Evolutionary conservation across 2,888 invertebrate species (phyloP).

Genomic region (Seladonia tumulorum): DNA sequence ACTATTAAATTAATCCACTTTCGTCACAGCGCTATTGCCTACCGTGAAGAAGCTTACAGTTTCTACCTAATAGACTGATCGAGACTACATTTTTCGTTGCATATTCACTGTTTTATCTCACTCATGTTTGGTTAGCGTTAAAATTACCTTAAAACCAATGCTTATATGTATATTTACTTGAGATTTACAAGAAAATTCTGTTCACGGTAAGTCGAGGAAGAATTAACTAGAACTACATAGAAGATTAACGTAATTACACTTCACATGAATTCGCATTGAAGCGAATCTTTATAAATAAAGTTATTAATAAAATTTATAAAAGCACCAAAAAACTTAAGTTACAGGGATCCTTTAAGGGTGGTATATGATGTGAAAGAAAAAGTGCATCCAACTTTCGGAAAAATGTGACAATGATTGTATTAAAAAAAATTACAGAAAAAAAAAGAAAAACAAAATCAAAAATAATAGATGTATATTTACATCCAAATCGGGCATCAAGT

Average conservation of each 20-base stretch:
- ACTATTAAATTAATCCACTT: slow-evolving; percentile 46
- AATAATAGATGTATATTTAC: background rate
- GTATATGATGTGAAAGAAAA: slow-evolving; percentile 20
- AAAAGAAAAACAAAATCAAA: slow-evolving; percentile 29
- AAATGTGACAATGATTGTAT: slow-evolving; percentile 31
- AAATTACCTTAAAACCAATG: slow-evolving; percentile 54
- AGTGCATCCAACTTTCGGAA: slow-evolving; percentile 16
- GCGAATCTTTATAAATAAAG: slow-evolving; percentile 26
- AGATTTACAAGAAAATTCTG: slow-evolving; percentile 59
- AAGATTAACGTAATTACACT: slow-evolving; percentile 30
- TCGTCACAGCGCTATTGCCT: slow-evolving; percentile 48
- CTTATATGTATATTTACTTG: slow-evolving; percentile 51
- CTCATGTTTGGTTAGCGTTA: slow-evolving; percentile 71
- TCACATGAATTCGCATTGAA: slow-evolving; percentile 29
- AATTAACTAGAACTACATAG: slow-evolving; percentile 22
- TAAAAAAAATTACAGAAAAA: slow-evolving; percentile 40
- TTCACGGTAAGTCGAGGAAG: slow-evolving; percentile 51
- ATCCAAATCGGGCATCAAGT: slow-evolving; percentile 8
- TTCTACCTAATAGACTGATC: slow-evolving; percentile 61
- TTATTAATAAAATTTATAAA: slow-evolving; percentile 62
- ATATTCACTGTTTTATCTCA: slow-evolving; percentile 79
- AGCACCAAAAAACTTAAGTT: slow-evolving; percentile 33
- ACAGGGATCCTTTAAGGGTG: slow-evolving; percentile 16
- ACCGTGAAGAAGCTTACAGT: slow-evolving; percentile 54
- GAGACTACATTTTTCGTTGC: slow-evolving; percentile 80